Conservation (phyloP, 2,797 vertebrate species). For the Malurus splendens region DNA sequence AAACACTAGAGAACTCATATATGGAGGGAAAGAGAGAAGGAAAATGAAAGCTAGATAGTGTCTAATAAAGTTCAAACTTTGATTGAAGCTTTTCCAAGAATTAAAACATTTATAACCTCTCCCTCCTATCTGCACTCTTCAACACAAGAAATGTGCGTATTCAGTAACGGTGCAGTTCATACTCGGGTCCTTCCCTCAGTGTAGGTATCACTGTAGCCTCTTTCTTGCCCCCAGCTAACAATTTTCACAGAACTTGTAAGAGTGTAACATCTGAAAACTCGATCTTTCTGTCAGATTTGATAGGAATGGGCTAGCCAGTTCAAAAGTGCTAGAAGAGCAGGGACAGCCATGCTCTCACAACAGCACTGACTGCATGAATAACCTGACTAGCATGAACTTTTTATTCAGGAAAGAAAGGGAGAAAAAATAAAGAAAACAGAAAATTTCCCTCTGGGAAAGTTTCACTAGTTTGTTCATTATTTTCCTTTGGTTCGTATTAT, state of each 20-base stretch:
- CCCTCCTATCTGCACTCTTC: not conserved
- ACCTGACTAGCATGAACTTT: not conserved
- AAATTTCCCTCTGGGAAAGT: not conserved
- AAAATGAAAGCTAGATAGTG: not conserved
- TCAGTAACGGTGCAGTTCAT: not conserved
- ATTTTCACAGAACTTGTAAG: not conserved
- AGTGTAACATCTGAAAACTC: not conserved
- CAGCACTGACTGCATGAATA: not conserved
- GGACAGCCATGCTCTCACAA: not conserved
- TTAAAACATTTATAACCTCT: conserved; percentile 9
- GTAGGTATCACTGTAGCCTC: not conserved
- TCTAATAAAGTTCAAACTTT: conserved; percentile 28
- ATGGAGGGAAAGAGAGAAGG: not conserved
- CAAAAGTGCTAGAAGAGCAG: not conserved
- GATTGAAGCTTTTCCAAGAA: conserved; percentile 24
- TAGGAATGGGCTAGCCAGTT: not conserved
- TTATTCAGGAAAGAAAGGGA: not conserved
- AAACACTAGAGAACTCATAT: conserved; percentile 24
- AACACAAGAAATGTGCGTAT: not conserved
- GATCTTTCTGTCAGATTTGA: not conserved
- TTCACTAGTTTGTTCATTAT: not conserved
- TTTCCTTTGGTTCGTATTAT: not conserved
- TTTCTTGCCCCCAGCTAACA: not conserved
- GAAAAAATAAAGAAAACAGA: not conserved
- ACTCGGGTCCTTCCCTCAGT: not conserved